phyloP scores from a whole-genome alignment of 2,113 vertebrate genomes.

The Coptodon rendalli region DNA sequence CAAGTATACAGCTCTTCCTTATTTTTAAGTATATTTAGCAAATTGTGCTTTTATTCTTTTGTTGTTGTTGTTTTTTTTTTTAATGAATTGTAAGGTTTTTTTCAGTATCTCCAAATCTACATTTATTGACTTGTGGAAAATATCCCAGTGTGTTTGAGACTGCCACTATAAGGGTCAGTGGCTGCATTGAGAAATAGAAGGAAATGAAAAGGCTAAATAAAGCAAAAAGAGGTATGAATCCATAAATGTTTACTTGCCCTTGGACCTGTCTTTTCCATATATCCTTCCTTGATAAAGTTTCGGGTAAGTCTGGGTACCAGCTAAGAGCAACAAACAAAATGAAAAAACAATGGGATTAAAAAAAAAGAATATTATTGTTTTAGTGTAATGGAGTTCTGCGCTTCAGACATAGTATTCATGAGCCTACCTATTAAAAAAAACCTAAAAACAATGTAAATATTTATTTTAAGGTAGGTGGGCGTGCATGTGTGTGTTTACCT shows the following conservation, averaged over 20 bases:
- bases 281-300: constrained; percentile 87
- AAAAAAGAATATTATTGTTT: not conserved
- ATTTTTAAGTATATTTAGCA: not conserved
- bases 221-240: not conserved
- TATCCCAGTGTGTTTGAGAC: not conserved
- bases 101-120: not conserved
- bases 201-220: not conserved
- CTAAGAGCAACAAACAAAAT: constrained; percentile 50
- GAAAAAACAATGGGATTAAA: not conserved
- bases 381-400: not conserved
- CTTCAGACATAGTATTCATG: accelerated
- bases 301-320: constrained; percentile 80
- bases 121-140: not conserved
- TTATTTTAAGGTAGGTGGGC: not conserved
- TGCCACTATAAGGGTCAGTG: not conserved
- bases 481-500: constrained; percentile 70
- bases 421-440: not conserved
- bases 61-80: accelerated
- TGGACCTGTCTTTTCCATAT: constrained; percentile 92
- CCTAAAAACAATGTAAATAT: not conserved
- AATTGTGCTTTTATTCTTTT: not conserved
- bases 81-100: not conserved
- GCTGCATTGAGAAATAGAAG: not conserved
- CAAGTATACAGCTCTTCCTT: not conserved
- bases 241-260: constrained; percentile 67